These are phyloP conservation scores for Drosophila kurseongensis DNA, from an alignment of 1,140 invertebrate genomes.

Conservation along the genomic window DNA sequence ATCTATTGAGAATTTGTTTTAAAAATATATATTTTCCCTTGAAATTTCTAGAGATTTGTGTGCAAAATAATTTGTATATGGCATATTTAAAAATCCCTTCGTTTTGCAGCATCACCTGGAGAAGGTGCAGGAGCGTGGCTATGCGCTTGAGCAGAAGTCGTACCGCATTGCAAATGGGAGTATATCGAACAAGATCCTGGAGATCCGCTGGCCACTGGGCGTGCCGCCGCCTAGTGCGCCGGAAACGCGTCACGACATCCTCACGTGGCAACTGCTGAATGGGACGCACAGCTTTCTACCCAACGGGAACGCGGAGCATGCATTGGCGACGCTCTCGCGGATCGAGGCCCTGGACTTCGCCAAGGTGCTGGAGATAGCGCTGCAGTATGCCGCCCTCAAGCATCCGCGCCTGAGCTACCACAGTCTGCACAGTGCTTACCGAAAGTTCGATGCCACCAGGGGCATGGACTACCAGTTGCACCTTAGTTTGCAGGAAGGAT, in stretches of 20 bases:
- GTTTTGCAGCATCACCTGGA: slow-evolving; percentile 83
- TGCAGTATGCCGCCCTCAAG: slow-evolving; percentile 86
- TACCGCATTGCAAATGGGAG: slow-evolving; percentile 81
- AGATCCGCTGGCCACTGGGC: slow-evolving; percentile 92
- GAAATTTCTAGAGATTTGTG: no score
- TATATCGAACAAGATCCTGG: slow-evolving; percentile 85
- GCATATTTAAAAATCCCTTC: background rate
- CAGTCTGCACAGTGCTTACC: slow-evolving; percentile 91
- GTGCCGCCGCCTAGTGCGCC: slow-evolving; percentile 89
- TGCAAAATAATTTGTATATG: no score
- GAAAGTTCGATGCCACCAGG: slow-evolving; percentile 93
- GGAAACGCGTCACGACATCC: slow-evolving; percentile 92
- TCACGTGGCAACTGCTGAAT: slow-evolving; percentile 94
- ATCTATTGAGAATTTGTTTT: no score
- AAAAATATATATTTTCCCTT: no score
- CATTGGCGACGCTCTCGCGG: slow-evolving; percentile 86
- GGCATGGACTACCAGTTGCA: slow-evolving; percentile 96
- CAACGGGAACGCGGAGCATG: slow-evolving; percentile 87
- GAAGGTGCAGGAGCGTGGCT: slow-evolving; percentile 85
- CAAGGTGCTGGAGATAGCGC: slow-evolving; percentile 87
- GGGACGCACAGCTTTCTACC: slow-evolving; percentile 91
- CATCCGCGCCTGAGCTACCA: slow-evolving; percentile 86
- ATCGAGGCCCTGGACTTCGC: slow-evolving; percentile 89
- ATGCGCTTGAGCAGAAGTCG: slow-evolving; percentile 84
- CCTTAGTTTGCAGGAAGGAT: slow-evolving; percentile 86